Percentiles rank a stretch among this genome's conserved stretches.
Evolutionary conservation across 2,113 vertebrate genomes (phyloP).

Genomic region (Austrofundulus limnaeus): DNA sequence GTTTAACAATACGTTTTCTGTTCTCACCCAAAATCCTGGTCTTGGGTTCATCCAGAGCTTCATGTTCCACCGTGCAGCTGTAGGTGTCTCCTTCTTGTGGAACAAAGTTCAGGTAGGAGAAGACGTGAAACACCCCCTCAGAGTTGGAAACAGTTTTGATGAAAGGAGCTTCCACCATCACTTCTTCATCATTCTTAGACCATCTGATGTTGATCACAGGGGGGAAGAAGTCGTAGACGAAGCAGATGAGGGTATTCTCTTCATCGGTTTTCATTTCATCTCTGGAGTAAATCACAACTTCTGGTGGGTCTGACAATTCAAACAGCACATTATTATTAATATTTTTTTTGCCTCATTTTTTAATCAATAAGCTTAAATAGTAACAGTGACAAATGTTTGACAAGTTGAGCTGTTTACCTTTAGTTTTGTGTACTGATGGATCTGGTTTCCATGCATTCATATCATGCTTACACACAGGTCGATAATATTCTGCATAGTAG

Average conservation of each 20-base stretch:
- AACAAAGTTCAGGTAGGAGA: slow-evolving; percentile 31
- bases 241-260: slow-evolving; percentile 52
- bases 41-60: slow-evolving; percentile 4
- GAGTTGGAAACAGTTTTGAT: slow-evolving; percentile 8
- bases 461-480: too few species aligned
- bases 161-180: slow-evolving; percentile 10
- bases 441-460: too few species aligned
- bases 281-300: slow-evolving; percentile 32
- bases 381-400: too few species aligned
- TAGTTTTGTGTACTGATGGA: too few species aligned
- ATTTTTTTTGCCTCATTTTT: too few species aligned
- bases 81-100: slow-evolving; percentile 43
- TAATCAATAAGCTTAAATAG: too few species aligned
- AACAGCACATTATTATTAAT: too few species aligned
- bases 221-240: slow-evolving; percentile 36
- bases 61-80: slow-evolving; percentile 49
- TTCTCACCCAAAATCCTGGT: slow-evolving; percentile 46
- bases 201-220: slow-evolving; percentile 29
- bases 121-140: slow-evolving; percentile 24
- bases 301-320: slow-evolving; percentile 23
- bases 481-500: too few species aligned
- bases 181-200: slow-evolving; percentile 37
- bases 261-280: slow-evolving; percentile 15
- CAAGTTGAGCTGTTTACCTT: too few species aligned
- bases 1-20: not conserved